Conservation (phyloP, 2,797 vertebrate species). For the Bucorvus abyssinicus region DNA sequence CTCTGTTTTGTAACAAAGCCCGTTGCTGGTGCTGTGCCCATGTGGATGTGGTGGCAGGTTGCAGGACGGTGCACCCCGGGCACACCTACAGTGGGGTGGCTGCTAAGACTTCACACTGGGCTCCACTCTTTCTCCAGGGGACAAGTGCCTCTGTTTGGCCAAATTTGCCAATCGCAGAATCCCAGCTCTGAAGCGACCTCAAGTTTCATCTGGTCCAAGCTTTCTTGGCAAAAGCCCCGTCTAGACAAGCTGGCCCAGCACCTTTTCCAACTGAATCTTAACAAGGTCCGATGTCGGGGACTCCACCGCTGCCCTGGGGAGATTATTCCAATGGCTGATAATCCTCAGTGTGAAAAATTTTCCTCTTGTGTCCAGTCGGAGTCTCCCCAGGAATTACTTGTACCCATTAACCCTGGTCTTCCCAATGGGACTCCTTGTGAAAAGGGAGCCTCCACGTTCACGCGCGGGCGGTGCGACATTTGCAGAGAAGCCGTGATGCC, state of each 20-base stretch:
- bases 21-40: fast-evolving
- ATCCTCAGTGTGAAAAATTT: not conserved
- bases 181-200: not conserved
- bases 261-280: not conserved
- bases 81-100: fast-evolving
- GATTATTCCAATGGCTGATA: not conserved
- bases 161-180: not conserved
- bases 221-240: not conserved
- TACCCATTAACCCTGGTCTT: not conserved
- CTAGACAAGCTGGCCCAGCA: not conserved
- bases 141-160: fast-evolving
- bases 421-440: not conserved
- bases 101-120: fast-evolving
- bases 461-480: not conserved
- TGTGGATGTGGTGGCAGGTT: fast-evolving
- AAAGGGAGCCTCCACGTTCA: not conserved
- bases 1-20: not conserved
- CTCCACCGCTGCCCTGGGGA: not conserved
- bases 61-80: not conserved
- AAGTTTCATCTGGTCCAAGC: not conserved
- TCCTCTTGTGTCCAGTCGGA: not conserved
- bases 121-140: fast-evolving
- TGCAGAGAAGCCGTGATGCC: not conserved
- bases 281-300: not conserved
- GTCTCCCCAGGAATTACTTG: not conserved